Conservation (phyloP, 2,113 vertebrate genomes). For the Potamarius usumacintae region DNA sequence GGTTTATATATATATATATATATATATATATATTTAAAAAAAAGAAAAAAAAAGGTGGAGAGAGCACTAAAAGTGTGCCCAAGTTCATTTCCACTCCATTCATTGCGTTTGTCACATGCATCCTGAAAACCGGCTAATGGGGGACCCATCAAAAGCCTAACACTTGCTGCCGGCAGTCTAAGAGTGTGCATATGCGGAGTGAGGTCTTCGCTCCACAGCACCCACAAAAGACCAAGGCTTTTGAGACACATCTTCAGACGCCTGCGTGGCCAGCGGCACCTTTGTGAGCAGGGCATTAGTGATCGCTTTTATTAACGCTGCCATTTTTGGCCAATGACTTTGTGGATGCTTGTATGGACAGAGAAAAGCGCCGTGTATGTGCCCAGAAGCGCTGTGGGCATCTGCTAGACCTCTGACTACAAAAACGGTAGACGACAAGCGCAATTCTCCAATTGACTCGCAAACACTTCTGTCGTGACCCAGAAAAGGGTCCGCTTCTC, state of each 20-base stretch:
- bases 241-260: slow-evolving; percentile 80
- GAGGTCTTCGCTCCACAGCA: slow-evolving; percentile 81
- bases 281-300: slow-evolving; percentile 84
- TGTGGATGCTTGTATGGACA: slow-evolving; percentile 71
- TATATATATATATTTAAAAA: not conserved
- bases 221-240: slow-evolving; percentile 85
- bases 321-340: slow-evolving; percentile 86
- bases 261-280: slow-evolving; percentile 86
- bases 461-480: slow-evolving; percentile 63
- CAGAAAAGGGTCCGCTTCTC: slow-evolving; percentile 69
- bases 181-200: slow-evolving; percentile 77
- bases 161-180: slow-evolving; percentile 71
- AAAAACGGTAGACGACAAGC: slow-evolving; percentile 76
- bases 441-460: slow-evolving; percentile 81
- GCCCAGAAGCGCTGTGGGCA: slow-evolving; percentile 77
- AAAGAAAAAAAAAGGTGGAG: slow-evolving; percentile 41
- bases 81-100: slow-evolving; percentile 92
- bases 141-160: slow-evolving; percentile 81
- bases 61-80: slow-evolving; percentile 64
- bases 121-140: slow-evolving; percentile 77
- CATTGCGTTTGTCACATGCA: slow-evolving; percentile 72
- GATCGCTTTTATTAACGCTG: slow-evolving; percentile 88
- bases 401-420: slow-evolving; percentile 67
- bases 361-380: slow-evolving; percentile 74
- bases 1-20: not conserved